Base-by-base conservation (phyloP, 2,888 invertebrate species). In the Allacma fusca region DNA sequence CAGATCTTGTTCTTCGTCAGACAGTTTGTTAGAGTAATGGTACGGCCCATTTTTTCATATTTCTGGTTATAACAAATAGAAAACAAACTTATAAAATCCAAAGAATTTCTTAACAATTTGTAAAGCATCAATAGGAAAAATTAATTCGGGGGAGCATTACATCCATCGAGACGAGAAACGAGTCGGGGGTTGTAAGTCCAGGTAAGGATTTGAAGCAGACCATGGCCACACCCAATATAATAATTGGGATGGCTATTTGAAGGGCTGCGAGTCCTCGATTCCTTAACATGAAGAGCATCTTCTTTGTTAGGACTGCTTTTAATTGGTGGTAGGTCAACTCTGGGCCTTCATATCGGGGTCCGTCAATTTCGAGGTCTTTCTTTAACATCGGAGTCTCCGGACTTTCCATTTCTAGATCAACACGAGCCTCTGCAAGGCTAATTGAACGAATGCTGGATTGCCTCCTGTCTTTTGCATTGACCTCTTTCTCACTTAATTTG, bases 171-270 rank as follows among this genome's bases (percentile, higher is more conserved):
- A 93, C 87, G 0, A 86, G 85, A 78, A 92, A 87, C 0, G 90
- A 86, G 0, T 90, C 89, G 19, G 92, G 87, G 64, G 89, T 88
- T 0, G 86, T 86, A 65, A 86, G 86, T 1, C 86, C 86, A 24
- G 89, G 86, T 12, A 75, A 34, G 13, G 34, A 40, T 26, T 65
- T 75, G 26, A 75, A 21, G 0, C 65, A 64, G 7, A 92, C 85
- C n/a, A 93, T 89, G 0, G 92, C 90, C 62, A 91, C 85, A 21
- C 88, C 87, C 83, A 90, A 89, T 87, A 90, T 92, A 76, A 91
- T 80, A 0, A 92, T 87, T 0, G 95, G 94, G 74, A 94, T 90
- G 0, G 91, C 80, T 26, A 93, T 88, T 87, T 93, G 93, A 44
- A 79, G 75, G 0, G 79, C 44, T 0, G 87, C 87, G 7, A 88